phyloP scores from a whole-genome alignment of 2,888 invertebrate species.

The Rugalucina vietnamica region DNA sequence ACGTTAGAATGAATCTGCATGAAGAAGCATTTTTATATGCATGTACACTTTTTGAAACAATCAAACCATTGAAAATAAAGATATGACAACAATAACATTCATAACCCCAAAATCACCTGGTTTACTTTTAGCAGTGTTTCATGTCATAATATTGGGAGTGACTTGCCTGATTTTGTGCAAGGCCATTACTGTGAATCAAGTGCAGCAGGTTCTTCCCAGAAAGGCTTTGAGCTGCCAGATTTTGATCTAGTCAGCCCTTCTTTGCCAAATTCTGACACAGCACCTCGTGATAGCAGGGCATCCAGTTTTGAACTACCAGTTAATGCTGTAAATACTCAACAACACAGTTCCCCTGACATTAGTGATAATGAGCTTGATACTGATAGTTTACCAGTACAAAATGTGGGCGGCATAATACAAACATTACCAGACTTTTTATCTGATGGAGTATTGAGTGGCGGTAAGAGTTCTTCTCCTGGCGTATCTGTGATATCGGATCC shows the following conservation, averaged over 20 bases:
- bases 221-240: slow-evolving; percentile 72
- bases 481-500: background rate
- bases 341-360: slow-evolving; percentile 32
- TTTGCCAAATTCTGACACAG: background rate
- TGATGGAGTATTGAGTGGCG: slow-evolving; percentile 68
- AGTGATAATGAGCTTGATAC: slow-evolving; percentile 16
- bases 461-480: background rate
- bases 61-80: no score
- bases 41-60: no score
- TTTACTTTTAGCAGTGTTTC: no score
- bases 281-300: background rate
- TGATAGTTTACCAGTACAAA: slow-evolving; percentile 25
- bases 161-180: slow-evolving; percentile 83
- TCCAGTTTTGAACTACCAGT: background rate
- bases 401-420: slow-evolving; percentile 9
- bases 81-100: no score
- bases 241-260: slow-evolving; percentile 65
- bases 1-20: no score
- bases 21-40: no score
- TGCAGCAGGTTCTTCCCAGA: slow-evolving; percentile 31
- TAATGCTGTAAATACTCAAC: background rate
- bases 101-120: slow-evolving; percentile 5
- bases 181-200: slow-evolving; percentile 77
- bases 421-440: slow-evolving; percentile 79
- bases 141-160: slow-evolving; percentile 75